Base-by-base conservation (phyloP, 1,140 invertebrate genomes). In the Nautilus pompilius region DNA sequence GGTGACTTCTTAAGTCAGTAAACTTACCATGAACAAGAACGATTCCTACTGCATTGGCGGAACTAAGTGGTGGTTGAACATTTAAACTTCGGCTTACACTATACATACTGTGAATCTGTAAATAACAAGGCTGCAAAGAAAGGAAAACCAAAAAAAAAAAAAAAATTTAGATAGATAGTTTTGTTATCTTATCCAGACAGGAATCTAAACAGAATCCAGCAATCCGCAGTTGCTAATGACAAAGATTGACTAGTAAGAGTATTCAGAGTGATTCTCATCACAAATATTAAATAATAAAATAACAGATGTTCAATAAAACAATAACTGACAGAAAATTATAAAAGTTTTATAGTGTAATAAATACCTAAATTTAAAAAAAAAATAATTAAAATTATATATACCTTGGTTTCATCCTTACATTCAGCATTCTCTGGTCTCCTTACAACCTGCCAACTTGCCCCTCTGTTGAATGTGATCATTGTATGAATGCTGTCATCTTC, bases 381-480 rank as follows among this genome's bases (percentile, higher is more conserved):
- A 8, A 41, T 41, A 10, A 10, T n/a, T 10, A 41, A 41, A 10
- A n/a, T 41, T 10, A 41, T 5, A 20, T 46, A 32, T 59, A 77
- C 77, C 74, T 78, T 73, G 55, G 46, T 57, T 49, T 71, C 64
- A 65, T 80, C 73, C 65, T 76, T 74, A 61, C 81, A 82, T 0
- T 65, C 58, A 10, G 59, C 70, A 29, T 66, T 67, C 2, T 55
- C 58, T 32, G 80, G 79, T 10, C 69, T 58, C 17, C 66, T 45
- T 2, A 83, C 65, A 4, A 69, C 68, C 36, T 77, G 68, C 82
- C 82, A 83, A n/a, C 69, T 69, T 17, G 63, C 81, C 6, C 82
- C 82, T 10, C 74, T 63, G 57, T 83, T 73, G 58, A 72, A 80
- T 2, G 81, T 70, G 53, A 83, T 82, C 54, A 80, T 65, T 22